Evolutionary conservation across 92 coral and sea anemone species (phyloP).

Genomic region (Actinernus sp.): DNA sequence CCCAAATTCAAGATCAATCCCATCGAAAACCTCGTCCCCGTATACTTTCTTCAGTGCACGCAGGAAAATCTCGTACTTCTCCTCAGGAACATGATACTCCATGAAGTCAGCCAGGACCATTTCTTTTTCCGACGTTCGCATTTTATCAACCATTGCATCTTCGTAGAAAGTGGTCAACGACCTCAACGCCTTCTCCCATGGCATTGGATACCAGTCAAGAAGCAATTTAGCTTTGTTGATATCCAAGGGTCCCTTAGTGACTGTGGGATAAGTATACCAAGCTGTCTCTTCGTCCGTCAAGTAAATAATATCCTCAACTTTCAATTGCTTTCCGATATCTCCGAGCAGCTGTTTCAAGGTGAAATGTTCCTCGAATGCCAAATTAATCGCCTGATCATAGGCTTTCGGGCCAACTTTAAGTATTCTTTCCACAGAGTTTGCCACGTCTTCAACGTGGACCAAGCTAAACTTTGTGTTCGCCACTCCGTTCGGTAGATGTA

Average conservation of each 20-base stretch:
- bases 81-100: conserved; percentile 85
- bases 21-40: conserved; percentile 85
- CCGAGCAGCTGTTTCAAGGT: conserved; percentile 74
- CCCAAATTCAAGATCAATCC: conserved; percentile 81
- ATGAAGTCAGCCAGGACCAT: conserved; percentile 92
- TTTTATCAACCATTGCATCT: conserved; percentile 83
- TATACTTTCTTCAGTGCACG: conserved; percentile 70
- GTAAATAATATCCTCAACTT: conserved; percentile 58
- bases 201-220: conserved; percentile 87
- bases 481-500: conserved; percentile 91
- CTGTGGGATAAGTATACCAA: conserved; percentile 95
- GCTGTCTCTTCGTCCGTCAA: conserved; percentile 78
- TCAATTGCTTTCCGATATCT: conserved; percentile 73
- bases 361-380: conserved; percentile 92
- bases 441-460: conserved; percentile 93
- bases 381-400: conserved; percentile 82
- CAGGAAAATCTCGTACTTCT: conserved; percentile 62
- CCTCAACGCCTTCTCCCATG: conserved; percentile 78
- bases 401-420: conserved; percentile 67
- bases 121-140: conserved; percentile 73
- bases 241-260: conserved; percentile 90
- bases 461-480: conserved; percentile 84
- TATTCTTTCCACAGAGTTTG: conserved; percentile 72
- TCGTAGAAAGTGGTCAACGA: conserved; percentile 73
- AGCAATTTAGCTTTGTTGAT: conserved; percentile 76